Percentiles rank a stretch among this genome's conserved stretches.
These are phyloP conservation scores for Nothocercus julius DNA, from an alignment of 2,113 vertebrate species.

Conservation along the genomic window DNA sequence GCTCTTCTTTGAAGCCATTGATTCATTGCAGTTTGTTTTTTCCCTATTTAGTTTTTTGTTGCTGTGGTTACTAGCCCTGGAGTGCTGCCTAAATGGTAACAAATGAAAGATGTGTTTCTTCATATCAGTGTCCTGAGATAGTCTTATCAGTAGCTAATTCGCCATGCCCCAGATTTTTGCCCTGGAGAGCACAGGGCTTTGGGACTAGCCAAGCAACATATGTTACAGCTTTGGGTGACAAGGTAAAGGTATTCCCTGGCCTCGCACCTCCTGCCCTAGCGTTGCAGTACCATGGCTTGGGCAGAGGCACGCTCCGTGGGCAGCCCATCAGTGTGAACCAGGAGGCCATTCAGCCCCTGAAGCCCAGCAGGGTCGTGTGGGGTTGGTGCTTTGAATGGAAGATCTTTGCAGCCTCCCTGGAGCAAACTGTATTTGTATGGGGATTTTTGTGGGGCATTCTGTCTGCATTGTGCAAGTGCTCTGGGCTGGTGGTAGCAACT, in stretches of 20 bases:
- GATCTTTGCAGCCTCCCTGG: background rate
- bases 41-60: conserved; percentile 23
- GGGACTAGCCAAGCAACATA: background rate
- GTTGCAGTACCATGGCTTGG: background rate
- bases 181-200: background rate
- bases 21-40: conserved; percentile 40
- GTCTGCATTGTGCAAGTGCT: background rate
- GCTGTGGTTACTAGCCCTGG: background rate
- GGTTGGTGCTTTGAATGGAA: background rate
- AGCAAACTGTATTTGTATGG: background rate
- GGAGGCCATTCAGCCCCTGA: background rate
- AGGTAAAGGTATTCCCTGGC: background rate
- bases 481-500: background rate
- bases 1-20: conserved; percentile 54
- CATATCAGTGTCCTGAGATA: background rate
- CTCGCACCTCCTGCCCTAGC: background rate
- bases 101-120: background rate
- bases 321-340: background rate
- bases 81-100: background rate
- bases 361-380: background rate
- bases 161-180: background rate
- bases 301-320: background rate
- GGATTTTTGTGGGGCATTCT: fast-evolving
- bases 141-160: background rate
- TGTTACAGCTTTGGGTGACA: background rate